A percentile compares a stretch with the other conserved stretches of the same genome.
phyloP scores from a whole-genome alignment of 2,113 vertebrate genomes.

The Poecilia latipinna region DNA sequence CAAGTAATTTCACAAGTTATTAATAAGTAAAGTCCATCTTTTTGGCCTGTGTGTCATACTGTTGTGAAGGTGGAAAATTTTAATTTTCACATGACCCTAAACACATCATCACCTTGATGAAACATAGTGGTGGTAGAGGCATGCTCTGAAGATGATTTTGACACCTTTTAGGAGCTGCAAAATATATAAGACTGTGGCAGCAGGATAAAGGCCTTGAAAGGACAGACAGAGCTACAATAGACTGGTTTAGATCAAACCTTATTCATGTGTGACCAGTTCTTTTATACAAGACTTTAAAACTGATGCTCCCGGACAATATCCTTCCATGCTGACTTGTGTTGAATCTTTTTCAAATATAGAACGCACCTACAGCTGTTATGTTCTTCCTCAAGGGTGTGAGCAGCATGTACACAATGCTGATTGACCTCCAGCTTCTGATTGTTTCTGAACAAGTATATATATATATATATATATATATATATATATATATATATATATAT shows the following conservation, averaged over 20 bases:
- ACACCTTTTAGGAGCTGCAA: too few species aligned
- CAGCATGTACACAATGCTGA: too few species aligned
- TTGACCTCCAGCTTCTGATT: too few species aligned
- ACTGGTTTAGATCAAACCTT: too few species aligned
- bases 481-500: too few species aligned
- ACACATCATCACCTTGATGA: neutral
- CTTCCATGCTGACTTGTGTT: neutral
- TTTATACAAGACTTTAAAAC: too few species aligned
- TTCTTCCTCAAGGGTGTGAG: neutral
- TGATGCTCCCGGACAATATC: neutral
- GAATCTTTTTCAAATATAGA: neutral
- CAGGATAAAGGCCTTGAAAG: neutral
- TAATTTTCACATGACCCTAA: too few species aligned
- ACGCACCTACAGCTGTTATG: neutral
- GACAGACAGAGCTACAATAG: too few species aligned
- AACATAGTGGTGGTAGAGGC: neutral
- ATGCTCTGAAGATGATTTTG: neutral
- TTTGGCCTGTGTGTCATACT: neutral
- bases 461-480: too few species aligned
- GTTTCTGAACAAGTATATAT: too few species aligned
- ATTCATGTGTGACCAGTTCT: too few species aligned
- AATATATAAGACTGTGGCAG: too few species aligned
- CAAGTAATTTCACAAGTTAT: neutral
- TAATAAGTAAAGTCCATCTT: neutral
- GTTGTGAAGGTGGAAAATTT: neutral